Base-by-base conservation (phyloP, 2,888 invertebrate species). In the Rhogogaster chlorosoma region DNA sequence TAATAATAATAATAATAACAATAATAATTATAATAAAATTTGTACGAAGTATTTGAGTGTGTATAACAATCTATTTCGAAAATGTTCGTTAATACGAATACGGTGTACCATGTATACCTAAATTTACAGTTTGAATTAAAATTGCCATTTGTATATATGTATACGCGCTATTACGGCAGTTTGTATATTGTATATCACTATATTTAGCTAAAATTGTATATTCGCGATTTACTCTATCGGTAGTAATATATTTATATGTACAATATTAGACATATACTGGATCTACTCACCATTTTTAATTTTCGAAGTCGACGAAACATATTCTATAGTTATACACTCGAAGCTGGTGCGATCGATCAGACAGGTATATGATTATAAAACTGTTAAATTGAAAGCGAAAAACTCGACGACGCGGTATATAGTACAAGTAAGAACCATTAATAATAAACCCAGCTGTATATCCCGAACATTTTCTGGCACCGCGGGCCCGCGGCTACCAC, bases 221-320 rank as follows among this genome's bases (percentile, higher is more conserved):
- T n/a, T 45, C 12, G 42, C 42, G 42, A 45, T n/a, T n/a, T 18
- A 53, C n/a, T 53, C 53, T 61, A 61, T 26, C 22, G 26, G 4
- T 61, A 61, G 9, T 26, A 22, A 61, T 61, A 22, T 71, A n/a
- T 5, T 71, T 38, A 32, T 38, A 71, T 38, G 32, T 67, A 67
- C 53, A 53, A 53, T 53, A 64, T 64, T 71, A 71, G 7, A 42
- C 29, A 29, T 15, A 67, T 15, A 67, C 32, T 71, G 18, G 5
- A 42, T 80, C 45, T 88, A 90, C 91, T 91, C 90, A 92, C 91
- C 89, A 86, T 83, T 71, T 89, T 89, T 53, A 88, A 86, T 86
- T 88, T 89, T 85, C 89, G 88, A 18, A 91, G 86, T 84, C 89
- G 89, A 86, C 90, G 90, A 84, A 91, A 85, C 91, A 91, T 61